These are phyloP conservation scores for Agrochola lota DNA, from an alignment of 2,888 invertebrate genomes.

Conservation along the genomic window DNA sequence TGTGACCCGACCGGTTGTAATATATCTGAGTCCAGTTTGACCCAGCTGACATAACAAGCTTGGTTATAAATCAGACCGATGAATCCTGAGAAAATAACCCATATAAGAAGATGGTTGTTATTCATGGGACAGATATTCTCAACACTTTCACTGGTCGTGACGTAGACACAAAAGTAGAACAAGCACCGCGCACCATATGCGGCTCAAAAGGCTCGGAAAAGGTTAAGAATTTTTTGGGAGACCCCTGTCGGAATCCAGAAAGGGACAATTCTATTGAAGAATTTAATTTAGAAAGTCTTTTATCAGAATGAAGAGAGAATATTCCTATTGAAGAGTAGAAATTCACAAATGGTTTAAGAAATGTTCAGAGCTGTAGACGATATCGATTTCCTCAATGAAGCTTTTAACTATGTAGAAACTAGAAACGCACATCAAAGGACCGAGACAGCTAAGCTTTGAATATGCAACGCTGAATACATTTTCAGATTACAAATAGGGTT, in stretches of 20 bases:
- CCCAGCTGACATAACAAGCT: constrained; percentile 48
- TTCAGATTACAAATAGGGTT: constrained; percentile 37
- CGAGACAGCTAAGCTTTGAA: constrained; percentile 29
- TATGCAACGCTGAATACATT: constrained; percentile 41
- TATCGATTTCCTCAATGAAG: constrained; percentile 10
- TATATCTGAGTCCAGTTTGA: constrained; percentile 51
- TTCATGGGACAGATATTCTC: not conserved
- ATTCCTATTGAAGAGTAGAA: not conserved
- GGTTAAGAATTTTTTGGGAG: constrained; percentile 1
- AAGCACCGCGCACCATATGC: constrained; percentile 7
- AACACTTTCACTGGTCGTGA: constrained; percentile 5
- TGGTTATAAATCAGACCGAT: constrained; percentile 33
- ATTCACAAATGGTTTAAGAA: not conserved
- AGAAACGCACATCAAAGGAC: constrained; percentile 24
- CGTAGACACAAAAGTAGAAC: not conserved
- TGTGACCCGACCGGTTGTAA: constrained; percentile 72
- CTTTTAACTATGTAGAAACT: constrained; percentile 17
- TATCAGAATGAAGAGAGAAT: constrained; percentile 11
- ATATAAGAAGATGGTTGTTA: not conserved
- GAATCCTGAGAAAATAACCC: constrained; percentile 18
- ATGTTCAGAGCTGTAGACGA: not conserved
- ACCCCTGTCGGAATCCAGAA: constrained; percentile 5
- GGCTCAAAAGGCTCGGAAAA: constrained; percentile 16
- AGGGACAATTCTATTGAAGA: constrained; percentile 17
- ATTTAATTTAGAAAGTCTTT: constrained; percentile 33